phyloP scores from a whole-genome alignment of 2,113 vertebrate genomes.

The Oncorhynchus nerka region DNA sequence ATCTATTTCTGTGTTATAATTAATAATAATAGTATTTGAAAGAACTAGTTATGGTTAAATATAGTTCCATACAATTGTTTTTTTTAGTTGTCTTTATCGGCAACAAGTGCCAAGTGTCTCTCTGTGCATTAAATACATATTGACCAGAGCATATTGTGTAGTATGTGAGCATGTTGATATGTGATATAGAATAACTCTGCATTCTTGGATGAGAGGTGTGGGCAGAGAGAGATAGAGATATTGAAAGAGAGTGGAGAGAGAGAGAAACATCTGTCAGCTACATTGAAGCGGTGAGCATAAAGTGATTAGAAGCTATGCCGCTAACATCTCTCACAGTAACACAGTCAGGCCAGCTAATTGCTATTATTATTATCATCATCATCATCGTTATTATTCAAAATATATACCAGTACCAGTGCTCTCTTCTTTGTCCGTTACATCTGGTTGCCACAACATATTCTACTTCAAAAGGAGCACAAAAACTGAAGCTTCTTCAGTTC shows the following conservation, averaged over 20 bases:
- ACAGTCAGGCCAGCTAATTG: slow-evolving; percentile 45
- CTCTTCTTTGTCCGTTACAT: slow-evolving; percentile 10
- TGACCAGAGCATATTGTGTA: not conserved
- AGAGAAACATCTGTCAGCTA: not conserved
- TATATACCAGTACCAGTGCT: slow-evolving; percentile 16
- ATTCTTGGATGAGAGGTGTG: not conserved
- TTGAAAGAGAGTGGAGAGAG: not conserved
- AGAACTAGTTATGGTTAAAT: too few relatives aligned
- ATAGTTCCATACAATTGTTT: too few relatives aligned
- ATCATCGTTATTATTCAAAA: not conserved
- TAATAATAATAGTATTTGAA: too few relatives aligned
- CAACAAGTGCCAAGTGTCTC: slow-evolving; percentile 31
- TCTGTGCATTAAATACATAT: slow-evolving; percentile 10
- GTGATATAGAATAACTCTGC: not conserved
- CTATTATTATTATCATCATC: slow-evolving; percentile 36
- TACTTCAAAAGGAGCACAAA: slow-evolving; percentile 40
- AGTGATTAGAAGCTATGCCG: slow-evolving; percentile 41
- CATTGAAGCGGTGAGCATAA: slow-evolving; percentile 16
- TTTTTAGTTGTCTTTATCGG: too few relatives aligned
- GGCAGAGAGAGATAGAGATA: not conserved
- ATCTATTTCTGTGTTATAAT: too few relatives aligned
- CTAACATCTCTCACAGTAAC: slow-evolving; percentile 58
- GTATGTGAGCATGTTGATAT: not conserved
- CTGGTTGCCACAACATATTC: slow-evolving; percentile 10
- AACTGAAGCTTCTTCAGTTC: slow-evolving; percentile 44